Conservation (phyloP, 2,888 invertebrate species). For the Pachydiplax longipennis region DNA sequence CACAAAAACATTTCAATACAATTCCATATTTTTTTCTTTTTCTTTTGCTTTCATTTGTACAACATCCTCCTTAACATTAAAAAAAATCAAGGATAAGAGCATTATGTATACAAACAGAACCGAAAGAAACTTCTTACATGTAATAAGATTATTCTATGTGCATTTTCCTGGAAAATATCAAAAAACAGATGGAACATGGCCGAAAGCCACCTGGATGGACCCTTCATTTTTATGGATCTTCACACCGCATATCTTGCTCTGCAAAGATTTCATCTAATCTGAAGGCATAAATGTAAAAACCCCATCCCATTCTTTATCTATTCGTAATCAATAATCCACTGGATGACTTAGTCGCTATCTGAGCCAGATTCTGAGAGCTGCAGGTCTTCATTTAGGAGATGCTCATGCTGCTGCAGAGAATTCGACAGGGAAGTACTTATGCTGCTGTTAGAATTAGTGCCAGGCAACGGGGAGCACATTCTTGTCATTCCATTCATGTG, state of each 20-base stretch:
- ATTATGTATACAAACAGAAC: constrained; percentile 42
- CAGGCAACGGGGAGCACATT: constrained; percentile 33
- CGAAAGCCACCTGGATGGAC: constrained; percentile 32
- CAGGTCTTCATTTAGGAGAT: constrained; percentile 82
- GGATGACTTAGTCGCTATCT: constrained; percentile 69
- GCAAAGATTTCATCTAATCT: constrained; percentile 26
- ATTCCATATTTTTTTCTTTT: constrained; percentile 44
- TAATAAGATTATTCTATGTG: constrained; percentile 42
- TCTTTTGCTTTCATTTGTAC: constrained; percentile 40
- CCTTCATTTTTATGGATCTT: constrained; percentile 28
- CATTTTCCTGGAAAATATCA: constrained; percentile 44
- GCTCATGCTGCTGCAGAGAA: constrained; percentile 64
- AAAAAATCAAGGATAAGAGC: constrained; percentile 32
- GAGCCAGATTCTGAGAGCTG: constrained; percentile 87
- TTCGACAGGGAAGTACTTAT: constrained; percentile 52
- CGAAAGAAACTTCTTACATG: constrained; percentile 21
- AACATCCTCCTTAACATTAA: constrained; percentile 28
- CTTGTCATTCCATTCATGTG: constrained; percentile 55
- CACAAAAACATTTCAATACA: background rate
- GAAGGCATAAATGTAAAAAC: constrained; percentile 2
- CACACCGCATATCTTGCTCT: constrained; percentile 7
- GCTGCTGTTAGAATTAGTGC: constrained; percentile 1
- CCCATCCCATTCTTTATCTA: background rate
- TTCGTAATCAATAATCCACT: constrained; percentile 33
- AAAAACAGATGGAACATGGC: constrained; percentile 30